Evolutionary conservation across 2,113 vertebrate genomes (phyloP), one percentile per base, ranked within the genome.

Genomic region (Elachura formosa): DNA sequence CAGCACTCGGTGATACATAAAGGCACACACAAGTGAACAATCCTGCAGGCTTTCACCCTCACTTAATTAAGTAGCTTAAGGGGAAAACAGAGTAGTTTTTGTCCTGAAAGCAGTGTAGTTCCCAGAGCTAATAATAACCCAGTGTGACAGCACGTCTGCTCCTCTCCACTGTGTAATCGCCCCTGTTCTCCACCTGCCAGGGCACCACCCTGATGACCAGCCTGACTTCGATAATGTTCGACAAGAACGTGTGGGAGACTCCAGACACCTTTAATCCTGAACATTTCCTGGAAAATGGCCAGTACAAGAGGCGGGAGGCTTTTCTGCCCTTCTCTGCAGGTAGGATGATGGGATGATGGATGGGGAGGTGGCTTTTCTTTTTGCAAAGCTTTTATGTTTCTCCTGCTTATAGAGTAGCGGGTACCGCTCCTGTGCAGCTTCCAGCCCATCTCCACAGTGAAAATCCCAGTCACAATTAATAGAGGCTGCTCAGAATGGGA

Each of bases 321-420:
- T 99, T 99, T 93, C 81, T 99, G 74, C 98, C 98, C 22, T 99
- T 99, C 97, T 99, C 98, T 90, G 96, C 98, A 97, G 98, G 98
- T 99, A 91, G 96, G 82, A 59, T 86, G 62, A 73, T 74, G n/a
- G 96, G 82, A 59, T 86, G 62, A 73, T 74, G n/a, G 63, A 77
- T 33, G 59, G n/a, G 43, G 71, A 74, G 40, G 38, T 41, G 28
- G 18, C 26, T 87, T 93, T 79, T n/a, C n/a, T 51, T 66, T 41
- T 22, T 38, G 13, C 34, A 55, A 51, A 14, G 69, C 21, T 69
- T 56, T 43, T 62, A 11, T 38, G 49, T 61, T 10, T 13, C 10
- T 49, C n/a, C 43, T 29, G 54, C 18, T 24, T 58, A 10, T 5
- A 9, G 55, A 36, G 28, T 1, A 63, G n/a, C 36, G 22, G 25